Conservation (phyloP, 2,113 vertebrate species). For the Hirundichthys speculiger region DNA sequence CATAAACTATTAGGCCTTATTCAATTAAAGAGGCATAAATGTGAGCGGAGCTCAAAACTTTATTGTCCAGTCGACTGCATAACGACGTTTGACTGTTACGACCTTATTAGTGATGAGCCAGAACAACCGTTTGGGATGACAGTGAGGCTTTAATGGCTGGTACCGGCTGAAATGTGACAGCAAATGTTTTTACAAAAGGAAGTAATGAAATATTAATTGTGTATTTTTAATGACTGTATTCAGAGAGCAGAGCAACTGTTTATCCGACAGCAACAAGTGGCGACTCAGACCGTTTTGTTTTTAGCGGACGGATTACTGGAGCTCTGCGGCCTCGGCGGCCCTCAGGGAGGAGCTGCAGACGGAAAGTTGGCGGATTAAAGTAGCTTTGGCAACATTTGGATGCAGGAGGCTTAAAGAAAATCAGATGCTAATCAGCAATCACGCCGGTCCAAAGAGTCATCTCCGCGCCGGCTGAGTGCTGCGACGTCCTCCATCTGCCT, state of each 20-base stretch:
- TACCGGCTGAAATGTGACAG: neutral
- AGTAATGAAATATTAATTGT: neutral
- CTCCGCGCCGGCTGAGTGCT: slow-evolving; percentile 14
- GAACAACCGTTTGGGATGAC: too few relatives aligned
- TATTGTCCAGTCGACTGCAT: neutral
- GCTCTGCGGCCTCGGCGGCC: neutral
- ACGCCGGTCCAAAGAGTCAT: slow-evolving; percentile 16
- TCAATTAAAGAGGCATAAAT: neutral
- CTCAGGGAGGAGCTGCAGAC: slow-evolving; percentile 22
- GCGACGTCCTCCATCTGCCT: neutral
- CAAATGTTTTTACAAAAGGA: neutral
- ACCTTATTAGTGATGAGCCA: too few relatives aligned
- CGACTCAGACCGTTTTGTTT: neutral
- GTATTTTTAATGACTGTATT: neutral
- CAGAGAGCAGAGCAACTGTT: neutral
- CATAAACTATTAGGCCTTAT: too few relatives aligned
- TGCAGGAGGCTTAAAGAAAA: slow-evolving; percentile 24
- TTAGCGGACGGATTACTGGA: slow-evolving; percentile 15
- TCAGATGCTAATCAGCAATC: slow-evolving; percentile 38
- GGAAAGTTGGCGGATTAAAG: slow-evolving; percentile 41
- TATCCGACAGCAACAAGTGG: slow-evolving; percentile 24
- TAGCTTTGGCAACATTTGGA: slow-evolving; percentile 24
- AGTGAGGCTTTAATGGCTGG: neutral
- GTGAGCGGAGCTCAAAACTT: neutral
- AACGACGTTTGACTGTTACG: neutral